Base-by-base conservation (phyloP, 2,888 invertebrate genomes). In the Macrophya alboannulata region DNA sequence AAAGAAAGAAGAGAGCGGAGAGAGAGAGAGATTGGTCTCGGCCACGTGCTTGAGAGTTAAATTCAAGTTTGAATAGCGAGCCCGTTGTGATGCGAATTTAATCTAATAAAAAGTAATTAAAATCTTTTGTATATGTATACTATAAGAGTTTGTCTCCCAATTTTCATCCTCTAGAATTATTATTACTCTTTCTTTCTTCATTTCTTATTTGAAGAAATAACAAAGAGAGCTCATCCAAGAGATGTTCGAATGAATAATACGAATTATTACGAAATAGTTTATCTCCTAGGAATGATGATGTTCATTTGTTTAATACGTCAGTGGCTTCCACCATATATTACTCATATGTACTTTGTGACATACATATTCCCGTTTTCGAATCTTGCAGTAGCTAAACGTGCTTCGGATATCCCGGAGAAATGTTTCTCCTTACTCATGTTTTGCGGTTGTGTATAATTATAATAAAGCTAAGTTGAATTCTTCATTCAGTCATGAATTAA, bases 31-130 rank as follows among this genome's bases (percentile, higher is more conserved):
- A 37, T 25, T 37, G 31, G 25, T 37, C 31, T 31, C 37, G 37
- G 68, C 68, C 68, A 68, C 68, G 68, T 68, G 68, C 31, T 68
- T 68, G 15, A 17, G 37, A 68, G 37, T 68, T 37, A 37, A 5
- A 68, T 68, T 37, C 8, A 37, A 68, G 37, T 68, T 68, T 37
- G 37, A 68, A 68, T 68, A 37, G 15, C 21, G 10, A 62, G 21
- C 25, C 12, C 25, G 21, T 21, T 31, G 25, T 10, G 62, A 25
- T 62, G 10, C 25, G 25, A 62, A 62, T 62, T 62, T 62, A 62
- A 62, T 62, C 62, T 62, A 55, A 31, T 31, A 31, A 31, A 55
- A 62, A 21, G 25, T 21, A 62, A 62, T 25, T 62, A 21, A 62
- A 62, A 62, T 62, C 62, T 21, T 62, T 62, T 9, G n/a, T 25